Evolutionary conservation across 2,113 vertebrate species (phyloP).

Genomic region (Holacanthus passer): DNA sequence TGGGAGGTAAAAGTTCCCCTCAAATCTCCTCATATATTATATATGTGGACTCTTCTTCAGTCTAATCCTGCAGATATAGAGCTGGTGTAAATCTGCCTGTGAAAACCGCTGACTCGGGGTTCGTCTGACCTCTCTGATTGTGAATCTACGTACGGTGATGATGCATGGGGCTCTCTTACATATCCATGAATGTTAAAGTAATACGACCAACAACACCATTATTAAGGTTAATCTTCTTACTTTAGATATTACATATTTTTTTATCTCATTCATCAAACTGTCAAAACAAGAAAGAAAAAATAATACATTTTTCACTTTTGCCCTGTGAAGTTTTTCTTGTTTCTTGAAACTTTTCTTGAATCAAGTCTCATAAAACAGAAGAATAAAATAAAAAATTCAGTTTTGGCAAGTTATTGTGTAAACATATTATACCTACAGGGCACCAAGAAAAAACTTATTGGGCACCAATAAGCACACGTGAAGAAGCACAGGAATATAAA

Average conservation of each 20-base stretch:
- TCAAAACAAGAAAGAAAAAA: background rate
- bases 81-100: constrained; percentile 35
- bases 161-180: background rate
- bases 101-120: constrained; percentile 49
- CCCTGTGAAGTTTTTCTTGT: background rate
- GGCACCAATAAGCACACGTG: too few species aligned
- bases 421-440: too few species aligned
- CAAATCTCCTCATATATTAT: constrained; percentile 44
- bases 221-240: background rate
- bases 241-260: background rate
- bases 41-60: constrained; percentile 13
- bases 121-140: constrained; percentile 29
- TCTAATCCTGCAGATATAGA: constrained; percentile 49
- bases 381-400: background rate
- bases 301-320: background rate
- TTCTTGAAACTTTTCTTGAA: background rate
- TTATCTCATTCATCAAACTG: background rate
- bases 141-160: background rate
- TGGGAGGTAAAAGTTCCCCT: background rate
- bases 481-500: too few species aligned
- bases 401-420: background rate
- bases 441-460: too few species aligned
- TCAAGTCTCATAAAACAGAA: background rate
- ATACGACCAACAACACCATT: background rate
- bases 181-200: background rate